Conservation (phyloP, 2,797 vertebrate species). For the Erpetoichthys calabaricus region DNA sequence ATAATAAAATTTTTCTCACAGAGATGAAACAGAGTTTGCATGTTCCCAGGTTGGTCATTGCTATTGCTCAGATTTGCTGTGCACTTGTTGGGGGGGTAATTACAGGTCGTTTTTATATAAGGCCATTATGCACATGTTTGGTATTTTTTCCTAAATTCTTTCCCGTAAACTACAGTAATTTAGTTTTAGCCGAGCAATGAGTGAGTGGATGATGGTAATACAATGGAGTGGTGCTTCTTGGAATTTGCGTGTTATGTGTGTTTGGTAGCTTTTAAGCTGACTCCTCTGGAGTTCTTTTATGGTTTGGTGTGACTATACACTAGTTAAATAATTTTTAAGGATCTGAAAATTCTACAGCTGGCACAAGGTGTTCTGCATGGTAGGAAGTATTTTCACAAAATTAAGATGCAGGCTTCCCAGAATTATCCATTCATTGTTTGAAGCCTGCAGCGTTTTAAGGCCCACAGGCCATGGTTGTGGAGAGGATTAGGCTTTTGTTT, state of each 20-base stretch:
- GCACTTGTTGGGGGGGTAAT: not conserved
- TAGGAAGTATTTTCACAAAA: not conserved
- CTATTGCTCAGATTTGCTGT: constrained; percentile 1
- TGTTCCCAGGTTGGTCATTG: no score
- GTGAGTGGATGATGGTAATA: constrained; percentile 1
- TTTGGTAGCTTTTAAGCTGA: constrained; percentile 5
- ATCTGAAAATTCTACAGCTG: no score
- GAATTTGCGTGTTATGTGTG: constrained; percentile 10
- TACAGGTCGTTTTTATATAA: not conserved
- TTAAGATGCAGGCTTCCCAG: no score
- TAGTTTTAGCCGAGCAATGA: constrained; percentile 1
- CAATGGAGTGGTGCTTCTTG: constrained; percentile 5
- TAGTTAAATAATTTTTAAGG: not conserved
- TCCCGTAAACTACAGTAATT: constrained; percentile 9
- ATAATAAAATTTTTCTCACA: no score
- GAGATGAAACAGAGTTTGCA: no score
- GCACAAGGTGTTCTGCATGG: not conserved
- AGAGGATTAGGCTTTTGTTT: no score
- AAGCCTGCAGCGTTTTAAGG: not conserved
- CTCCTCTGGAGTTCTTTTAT: constrained; percentile 1
- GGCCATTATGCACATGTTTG: constrained; percentile 6
- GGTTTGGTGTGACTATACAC: not conserved
- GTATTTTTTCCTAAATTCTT: constrained; percentile 13
- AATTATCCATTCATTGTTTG: no score
- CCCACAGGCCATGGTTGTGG: no score